A percentile compares a stretch with the other conserved stretches of the same genome.
Evolutionary conservation across 2,113 vertebrate genomes (phyloP).

Genomic region (Lanius ludovicianus): DNA sequence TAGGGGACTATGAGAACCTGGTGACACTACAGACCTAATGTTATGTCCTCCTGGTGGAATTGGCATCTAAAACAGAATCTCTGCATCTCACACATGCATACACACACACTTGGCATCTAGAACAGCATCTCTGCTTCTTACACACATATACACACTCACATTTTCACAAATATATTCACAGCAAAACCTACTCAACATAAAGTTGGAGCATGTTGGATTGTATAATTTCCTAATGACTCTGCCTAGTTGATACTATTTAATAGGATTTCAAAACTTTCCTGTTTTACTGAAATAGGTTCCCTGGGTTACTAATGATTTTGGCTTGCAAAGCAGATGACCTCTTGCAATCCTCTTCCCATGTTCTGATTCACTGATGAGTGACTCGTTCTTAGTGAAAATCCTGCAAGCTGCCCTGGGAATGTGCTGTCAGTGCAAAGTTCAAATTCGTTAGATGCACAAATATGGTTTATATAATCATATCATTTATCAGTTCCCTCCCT

Average conservation of each 20-base stretch:
- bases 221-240: background rate
- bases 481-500: background rate
- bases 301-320: background rate
- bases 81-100: background rate
- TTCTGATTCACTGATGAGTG: conserved; percentile 10
- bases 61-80: background rate
- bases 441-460: background rate
- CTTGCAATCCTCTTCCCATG: background rate
- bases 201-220: background rate
- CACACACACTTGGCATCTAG: background rate
- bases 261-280: background rate
- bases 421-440: background rate
- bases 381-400: background rate
- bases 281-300: background rate
- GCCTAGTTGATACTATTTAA: background rate
- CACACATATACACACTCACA: background rate
- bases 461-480: background rate
- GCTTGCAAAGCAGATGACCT: background rate
- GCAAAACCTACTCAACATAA: background rate
- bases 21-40: background rate
- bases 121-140: background rate
- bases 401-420: background rate
- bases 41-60: background rate
- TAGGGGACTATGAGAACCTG: background rate
- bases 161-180: background rate